Base-by-base conservation (phyloP, 2,797 vertebrate genomes). In the Trachurus trachurus region DNA sequence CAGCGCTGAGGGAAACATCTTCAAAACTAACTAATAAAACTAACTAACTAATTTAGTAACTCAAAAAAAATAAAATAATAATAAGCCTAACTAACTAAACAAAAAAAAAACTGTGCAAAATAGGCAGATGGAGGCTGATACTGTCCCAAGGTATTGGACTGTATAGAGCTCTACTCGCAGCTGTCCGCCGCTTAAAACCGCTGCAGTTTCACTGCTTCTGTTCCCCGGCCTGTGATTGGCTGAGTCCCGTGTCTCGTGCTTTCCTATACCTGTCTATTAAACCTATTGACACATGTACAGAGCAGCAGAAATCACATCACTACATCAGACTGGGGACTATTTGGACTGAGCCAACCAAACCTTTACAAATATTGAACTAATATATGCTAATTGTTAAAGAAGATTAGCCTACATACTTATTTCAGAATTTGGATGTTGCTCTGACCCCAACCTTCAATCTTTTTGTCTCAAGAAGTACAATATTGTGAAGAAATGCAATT, bases 151-250 rank as follows among this genome's bases (percentile, higher is more conserved):
- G 57, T 62, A 44, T 73, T 63, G 71, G 80, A 65, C 34, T 17
- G 19, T 26, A 8, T 2, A 63, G 68, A 37, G 77, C 45, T 78
- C 64, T 5, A 52, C 75, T 71, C 63, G 1, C 66, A 13, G 31
- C 9, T 56, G 49, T 69, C 80, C 74, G 83, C 66, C 4, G 50
- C 76, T 50, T 65, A 74, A 85, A 82, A 69, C 47, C 37, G 2
- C 53, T 37, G 57, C 15, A 67, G 47, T 2, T 73, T 58, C 37
- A 6, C 60, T 57, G 71, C 49, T 42, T 56, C 64, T 71, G 73
- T 40, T 66, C 72, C 66, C 88, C 88, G 78, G 22, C 40, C 61
- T 64, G 74, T 92, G 91, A 94, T 93, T 92, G 93, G 93, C 89
- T 88, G 80, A 89, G 71, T 84, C 45, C 17, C 16, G 26, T 39